These are phyloP conservation scores for Porites evermanni DNA, from an alignment of 92 coral and sea anemone genomes.

Conservation along the genomic window DNA sequence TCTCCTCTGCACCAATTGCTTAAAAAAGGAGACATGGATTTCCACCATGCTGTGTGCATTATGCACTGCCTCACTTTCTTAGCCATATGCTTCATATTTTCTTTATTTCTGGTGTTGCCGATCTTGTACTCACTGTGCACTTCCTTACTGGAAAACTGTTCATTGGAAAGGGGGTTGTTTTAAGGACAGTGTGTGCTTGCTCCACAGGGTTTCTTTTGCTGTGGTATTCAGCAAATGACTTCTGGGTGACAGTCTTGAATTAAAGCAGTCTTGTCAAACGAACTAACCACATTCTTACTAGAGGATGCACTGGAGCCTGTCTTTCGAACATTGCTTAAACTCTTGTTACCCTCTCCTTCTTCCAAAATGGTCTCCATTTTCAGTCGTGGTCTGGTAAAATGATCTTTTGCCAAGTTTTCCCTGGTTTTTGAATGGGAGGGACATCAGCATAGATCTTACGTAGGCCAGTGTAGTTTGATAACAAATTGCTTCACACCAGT, in stretches of 20 bases:
- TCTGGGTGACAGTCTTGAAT: not conserved
- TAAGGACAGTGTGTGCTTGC: not conserved
- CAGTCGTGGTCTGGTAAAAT: conserved; percentile 66
- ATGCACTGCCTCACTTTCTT: not conserved
- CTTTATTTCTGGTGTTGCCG: not conserved
- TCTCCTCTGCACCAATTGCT: conserved; percentile 15
- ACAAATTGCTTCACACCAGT: conserved; percentile 51
- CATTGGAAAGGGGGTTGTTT: not conserved
- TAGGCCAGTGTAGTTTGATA: conserved; percentile 64
- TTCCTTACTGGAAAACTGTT: not conserved
- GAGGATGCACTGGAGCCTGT: conserved; percentile 39
- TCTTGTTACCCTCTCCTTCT: conserved; percentile 14
- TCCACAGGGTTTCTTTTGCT: conserved; percentile 23
- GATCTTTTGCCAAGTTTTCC: conserved; percentile 66
- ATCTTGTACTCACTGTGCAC: not conserved
- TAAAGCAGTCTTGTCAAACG: not conserved
- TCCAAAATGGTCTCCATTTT: conserved; percentile 35
- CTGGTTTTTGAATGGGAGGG: conserved; percentile 75
- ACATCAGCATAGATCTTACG: conserved; percentile 62
- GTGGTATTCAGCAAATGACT: conserved; percentile 17
- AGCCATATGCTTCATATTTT: not conserved
- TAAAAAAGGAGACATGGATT: conserved; percentile 13
- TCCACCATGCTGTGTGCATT: not conserved
- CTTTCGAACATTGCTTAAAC: conserved; percentile 38
- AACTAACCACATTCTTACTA: not conserved